A percentile compares a stretch with the other conserved stretches of the same genome.
phyloP scores from a whole-genome alignment of 2,888 invertebrate species.

The Pinctada fucata region DNA sequence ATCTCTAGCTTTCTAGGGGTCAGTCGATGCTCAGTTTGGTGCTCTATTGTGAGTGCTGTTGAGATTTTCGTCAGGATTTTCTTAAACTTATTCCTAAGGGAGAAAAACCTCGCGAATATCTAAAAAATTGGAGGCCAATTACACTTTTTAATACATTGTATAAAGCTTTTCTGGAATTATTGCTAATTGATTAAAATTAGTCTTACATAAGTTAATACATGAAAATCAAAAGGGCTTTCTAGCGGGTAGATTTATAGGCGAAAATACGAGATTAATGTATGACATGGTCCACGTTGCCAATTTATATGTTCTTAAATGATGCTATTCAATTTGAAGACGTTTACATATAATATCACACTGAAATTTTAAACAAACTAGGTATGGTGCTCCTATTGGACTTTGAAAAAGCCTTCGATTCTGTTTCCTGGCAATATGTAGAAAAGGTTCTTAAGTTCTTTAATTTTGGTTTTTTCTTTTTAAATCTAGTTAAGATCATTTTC shows the following conservation, averaged over 20 bases:
- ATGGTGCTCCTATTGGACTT: constrained; percentile 5
- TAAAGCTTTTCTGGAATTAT: not conserved
- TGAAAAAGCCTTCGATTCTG: constrained; percentile 36
- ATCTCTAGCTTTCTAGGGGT: too few relatives aligned
- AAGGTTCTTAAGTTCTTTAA: constrained; percentile 4
- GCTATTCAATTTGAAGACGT: too few relatives aligned
- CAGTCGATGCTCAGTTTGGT: too few relatives aligned
- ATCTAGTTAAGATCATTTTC: constrained; percentile 27
- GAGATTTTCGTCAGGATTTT: too few relatives aligned
- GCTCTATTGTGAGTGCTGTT: too few relatives aligned
- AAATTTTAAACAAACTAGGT: constrained; percentile 23
- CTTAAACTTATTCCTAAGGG: not conserved
- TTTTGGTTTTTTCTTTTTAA: constrained; percentile 19
- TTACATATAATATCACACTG: constrained; percentile 31
- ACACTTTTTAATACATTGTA: not conserved
- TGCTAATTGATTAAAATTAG: not conserved
- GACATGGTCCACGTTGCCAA: too few relatives aligned
- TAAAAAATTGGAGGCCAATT: too few relatives aligned
- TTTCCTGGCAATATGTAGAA: constrained; percentile 19
- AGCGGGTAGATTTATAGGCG: not conserved
- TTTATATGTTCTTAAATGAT: too few relatives aligned
- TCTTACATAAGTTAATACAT: too few relatives aligned
- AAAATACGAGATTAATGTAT: constrained; percentile 12
- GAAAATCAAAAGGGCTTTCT: too few relatives aligned
- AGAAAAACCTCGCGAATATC: not conserved